A percentile compares a stretch with the other conserved stretches of the same genome.
Evolutionary conservation across 2,113 vertebrate species (phyloP).

Genomic region (Dissostichus mawsoni): DNA sequence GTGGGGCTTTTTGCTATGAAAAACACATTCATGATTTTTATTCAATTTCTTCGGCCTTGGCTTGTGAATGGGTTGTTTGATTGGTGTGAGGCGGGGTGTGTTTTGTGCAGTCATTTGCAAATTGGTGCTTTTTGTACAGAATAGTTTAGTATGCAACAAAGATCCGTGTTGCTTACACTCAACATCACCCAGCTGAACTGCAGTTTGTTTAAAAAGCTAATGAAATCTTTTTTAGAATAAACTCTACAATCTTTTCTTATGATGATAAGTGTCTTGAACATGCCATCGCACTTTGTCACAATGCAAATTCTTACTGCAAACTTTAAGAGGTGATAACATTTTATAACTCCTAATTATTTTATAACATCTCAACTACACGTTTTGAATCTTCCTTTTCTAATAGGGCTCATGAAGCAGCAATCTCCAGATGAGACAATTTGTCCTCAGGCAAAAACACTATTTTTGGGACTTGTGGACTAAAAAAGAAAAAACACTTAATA

Average conservation of each 20-base stretch:
- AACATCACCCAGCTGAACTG: not conserved
- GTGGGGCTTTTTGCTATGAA: not conserved
- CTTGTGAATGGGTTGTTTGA: slow-evolving; percentile 9
- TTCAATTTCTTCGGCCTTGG: slow-evolving; percentile 7
- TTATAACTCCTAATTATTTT: too few species aligned
- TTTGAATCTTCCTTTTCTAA: not conserved
- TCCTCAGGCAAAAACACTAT: slow-evolving; percentile 10
- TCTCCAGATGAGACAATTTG: slow-evolving; percentile 9
- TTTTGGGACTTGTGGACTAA: slow-evolving; percentile 30
- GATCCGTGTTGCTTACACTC: not conserved
- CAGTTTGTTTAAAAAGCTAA: not conserved
- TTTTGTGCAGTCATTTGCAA: not conserved
- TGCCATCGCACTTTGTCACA: not conserved
- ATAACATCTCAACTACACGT: not conserved
- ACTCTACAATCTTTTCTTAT: not conserved
- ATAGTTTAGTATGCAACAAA: not conserved
- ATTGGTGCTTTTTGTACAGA: not conserved
- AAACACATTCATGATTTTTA: not conserved
- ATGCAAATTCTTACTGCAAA: not conserved
- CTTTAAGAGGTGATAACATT: not conserved
- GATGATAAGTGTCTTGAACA: too few species aligned
- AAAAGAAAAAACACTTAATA: slow-evolving; percentile 25
- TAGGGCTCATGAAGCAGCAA: not conserved
- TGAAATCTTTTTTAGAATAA: not conserved
- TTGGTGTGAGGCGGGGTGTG: not conserved